phyloP scores from a whole-genome alignment of 2,113 vertebrate species.

The Himantopus leucocephalus region DNA sequence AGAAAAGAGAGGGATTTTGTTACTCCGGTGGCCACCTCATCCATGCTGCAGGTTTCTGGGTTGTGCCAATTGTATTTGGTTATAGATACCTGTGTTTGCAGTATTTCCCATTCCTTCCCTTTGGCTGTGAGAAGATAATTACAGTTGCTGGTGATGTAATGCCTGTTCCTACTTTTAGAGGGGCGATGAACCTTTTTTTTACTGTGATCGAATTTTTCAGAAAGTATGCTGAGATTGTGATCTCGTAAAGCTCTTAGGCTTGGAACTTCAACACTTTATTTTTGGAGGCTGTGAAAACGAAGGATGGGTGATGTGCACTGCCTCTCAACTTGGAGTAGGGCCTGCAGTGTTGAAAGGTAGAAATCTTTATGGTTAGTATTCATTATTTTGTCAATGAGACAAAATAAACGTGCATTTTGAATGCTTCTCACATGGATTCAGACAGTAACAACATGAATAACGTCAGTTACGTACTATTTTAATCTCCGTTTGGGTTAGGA shows the following conservation, averaged over 20 bases:
- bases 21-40: not conserved
- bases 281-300: not conserved
- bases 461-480: not conserved
- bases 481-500: not conserved
- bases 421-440: not conserved
- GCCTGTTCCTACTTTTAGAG: not conserved
- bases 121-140: not conserved
- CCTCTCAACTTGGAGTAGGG: not conserved
- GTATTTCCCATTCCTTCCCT: not conserved
- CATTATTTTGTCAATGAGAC: not conserved
- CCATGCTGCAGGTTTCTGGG: fast-evolving
- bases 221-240: not conserved
- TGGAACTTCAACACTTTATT: not conserved
- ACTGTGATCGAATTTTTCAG: slow-evolving; percentile 7
- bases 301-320: not conserved
- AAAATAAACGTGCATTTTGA: not conserved
- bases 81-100: not conserved
- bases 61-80: not conserved
- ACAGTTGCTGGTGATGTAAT: not conserved
- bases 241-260: not conserved
- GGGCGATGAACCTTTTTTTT: not conserved
- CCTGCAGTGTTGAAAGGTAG: not conserved
- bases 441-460: not conserved
- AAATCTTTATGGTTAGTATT: not conserved
- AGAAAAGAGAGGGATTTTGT: not conserved